Evolutionary conservation across 2,888 invertebrate species (phyloP).

Genomic region (Eupithecia inturbata): DNA sequence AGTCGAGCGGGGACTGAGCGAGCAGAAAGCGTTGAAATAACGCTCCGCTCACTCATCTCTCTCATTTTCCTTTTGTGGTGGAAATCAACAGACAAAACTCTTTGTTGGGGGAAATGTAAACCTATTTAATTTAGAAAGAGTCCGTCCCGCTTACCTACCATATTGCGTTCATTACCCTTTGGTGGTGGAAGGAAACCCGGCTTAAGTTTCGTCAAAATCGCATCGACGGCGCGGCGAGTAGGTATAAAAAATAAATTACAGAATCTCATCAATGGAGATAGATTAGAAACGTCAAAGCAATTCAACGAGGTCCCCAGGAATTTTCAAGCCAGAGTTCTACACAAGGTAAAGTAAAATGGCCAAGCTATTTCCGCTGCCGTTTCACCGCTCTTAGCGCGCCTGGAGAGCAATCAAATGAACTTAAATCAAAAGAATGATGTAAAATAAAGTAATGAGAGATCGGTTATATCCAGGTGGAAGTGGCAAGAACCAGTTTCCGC

Average conservation of each 20-base stretch:
- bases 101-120: too few relatives aligned
- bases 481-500: conserved; percentile 53
- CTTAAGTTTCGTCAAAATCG: too few relatives aligned
- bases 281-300: not conserved
- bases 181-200: too few relatives aligned
- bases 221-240: too few relatives aligned
- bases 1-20: too few relatives aligned
- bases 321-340: not conserved
- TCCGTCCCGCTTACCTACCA: too few relatives aligned
- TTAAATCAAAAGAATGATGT: conserved; percentile 47
- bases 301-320: not conserved
- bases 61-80: too few relatives aligned
- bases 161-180: too few relatives aligned
- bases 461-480: conserved; percentile 58
- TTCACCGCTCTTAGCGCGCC: conserved; percentile 13
- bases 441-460: conserved; percentile 58
- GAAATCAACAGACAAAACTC: too few relatives aligned
- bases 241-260: not conserved
- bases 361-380: conserved; percentile 19
- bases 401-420: conserved; percentile 41
- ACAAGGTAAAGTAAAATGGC: not conserved
- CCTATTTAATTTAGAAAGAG: too few relatives aligned
- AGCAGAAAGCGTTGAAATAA: too few relatives aligned
- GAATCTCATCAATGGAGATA: not conserved
- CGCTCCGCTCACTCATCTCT: too few relatives aligned